Percentiles rank a stretch among this genome's conserved stretches.
Conservation (phyloP, 2,113 vertebrate genomes). For the Scolopax mira region DNA sequence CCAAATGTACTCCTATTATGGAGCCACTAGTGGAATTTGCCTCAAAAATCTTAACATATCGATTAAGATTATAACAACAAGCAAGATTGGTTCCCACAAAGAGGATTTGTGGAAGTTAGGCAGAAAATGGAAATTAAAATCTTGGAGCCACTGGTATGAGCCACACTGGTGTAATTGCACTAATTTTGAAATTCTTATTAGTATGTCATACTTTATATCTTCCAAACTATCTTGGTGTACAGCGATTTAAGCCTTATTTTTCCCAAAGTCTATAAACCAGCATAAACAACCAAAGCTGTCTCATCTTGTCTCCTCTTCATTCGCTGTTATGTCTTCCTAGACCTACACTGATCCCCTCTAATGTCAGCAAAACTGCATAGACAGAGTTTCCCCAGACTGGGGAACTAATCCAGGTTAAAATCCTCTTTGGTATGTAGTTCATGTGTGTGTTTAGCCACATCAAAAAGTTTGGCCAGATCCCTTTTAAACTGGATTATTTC, state of each 20-base stretch:
- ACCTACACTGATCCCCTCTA: background rate
- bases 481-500: background rate
- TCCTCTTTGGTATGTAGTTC: background rate
- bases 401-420: background rate
- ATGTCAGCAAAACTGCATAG: background rate
- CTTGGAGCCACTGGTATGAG: background rate
- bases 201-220: background rate
- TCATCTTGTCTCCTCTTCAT: background rate
- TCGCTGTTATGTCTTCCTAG: background rate
- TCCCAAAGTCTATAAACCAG: background rate
- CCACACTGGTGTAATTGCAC: rapidly evolving
- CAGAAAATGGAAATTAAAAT: background rate
- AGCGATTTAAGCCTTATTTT: background rate
- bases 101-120: background rate
- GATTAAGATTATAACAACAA: background rate
- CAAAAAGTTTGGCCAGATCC: background rate
- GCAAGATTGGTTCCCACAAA: background rate
- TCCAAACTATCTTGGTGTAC: background rate
- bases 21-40: background rate
- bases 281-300: background rate
- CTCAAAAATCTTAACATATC: background rate
- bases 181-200: background rate
- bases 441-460: background rate
- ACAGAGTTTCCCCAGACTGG: background rate
- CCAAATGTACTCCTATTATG: background rate